phyloP scores from a whole-genome alignment of 2,888 invertebrate genomes.

The Acanthosepion pharaonis region DNA sequence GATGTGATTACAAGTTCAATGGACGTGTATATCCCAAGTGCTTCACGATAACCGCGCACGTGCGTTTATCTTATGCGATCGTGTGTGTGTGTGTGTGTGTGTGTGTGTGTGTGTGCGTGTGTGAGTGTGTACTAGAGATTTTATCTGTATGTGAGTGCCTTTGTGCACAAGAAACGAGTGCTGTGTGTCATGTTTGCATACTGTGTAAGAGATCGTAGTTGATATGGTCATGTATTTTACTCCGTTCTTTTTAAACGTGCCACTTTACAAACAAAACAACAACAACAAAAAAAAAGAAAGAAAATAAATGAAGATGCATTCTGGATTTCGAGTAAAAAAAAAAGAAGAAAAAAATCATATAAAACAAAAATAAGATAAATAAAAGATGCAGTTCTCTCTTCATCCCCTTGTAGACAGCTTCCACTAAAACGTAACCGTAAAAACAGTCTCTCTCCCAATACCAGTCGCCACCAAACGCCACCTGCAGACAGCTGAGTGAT shows the following conservation, averaged over 20 bases:
- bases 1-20: not conserved
- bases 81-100: not conserved
- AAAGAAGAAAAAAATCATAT: not conserved
- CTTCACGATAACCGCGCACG: not conserved
- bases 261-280: too few species aligned
- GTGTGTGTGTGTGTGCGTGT: not conserved
- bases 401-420: not conserved
- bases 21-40: not conserved
- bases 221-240: not conserved
- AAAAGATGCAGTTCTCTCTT: not conserved
- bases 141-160: not conserved
- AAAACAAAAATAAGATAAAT: not conserved
- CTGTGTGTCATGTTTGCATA: not conserved
- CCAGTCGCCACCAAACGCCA: not conserved
- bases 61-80: not conserved
- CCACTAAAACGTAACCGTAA: not conserved
- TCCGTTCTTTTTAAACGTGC: not conserved
- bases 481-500: not conserved
- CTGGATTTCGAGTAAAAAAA: not conserved
- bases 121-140: not conserved
- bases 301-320: not conserved
- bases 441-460: not conserved
- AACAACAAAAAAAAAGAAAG: too few species aligned
- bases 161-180: not conserved
- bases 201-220: not conserved